These are phyloP conservation scores for Hirtodrosophila confusa DNA, from an alignment of 2,888 invertebrate genomes.

Conservation along the genomic window DNA sequence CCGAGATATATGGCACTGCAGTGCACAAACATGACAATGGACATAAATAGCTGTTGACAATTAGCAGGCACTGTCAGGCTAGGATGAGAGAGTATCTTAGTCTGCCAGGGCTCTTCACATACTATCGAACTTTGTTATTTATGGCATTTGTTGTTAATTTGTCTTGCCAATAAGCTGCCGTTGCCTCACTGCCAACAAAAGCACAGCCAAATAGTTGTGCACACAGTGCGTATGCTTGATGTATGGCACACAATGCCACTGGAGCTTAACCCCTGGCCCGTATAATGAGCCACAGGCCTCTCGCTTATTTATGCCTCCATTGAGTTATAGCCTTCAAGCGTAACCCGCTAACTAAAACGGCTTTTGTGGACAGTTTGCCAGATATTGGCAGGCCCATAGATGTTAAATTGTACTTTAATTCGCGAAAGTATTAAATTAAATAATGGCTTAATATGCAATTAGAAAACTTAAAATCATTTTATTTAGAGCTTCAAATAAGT, in stretches of 20 bases:
- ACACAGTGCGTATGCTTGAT: constrained; percentile 71
- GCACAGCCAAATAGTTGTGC: constrained; percentile 46
- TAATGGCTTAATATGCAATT: no score
- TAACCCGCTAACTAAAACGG: constrained; percentile 55
- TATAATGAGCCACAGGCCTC: constrained; percentile 9
- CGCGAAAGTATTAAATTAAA: no score
- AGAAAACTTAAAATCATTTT: no score
- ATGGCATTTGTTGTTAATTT: constrained; percentile 76
- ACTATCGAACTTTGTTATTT: constrained; percentile 62
- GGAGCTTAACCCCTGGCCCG: constrained; percentile 31
- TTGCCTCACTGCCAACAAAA: constrained; percentile 42
- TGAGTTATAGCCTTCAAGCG: constrained; percentile 57
- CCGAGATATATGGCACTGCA: constrained; percentile 26
- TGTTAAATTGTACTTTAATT: no score
- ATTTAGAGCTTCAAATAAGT: no score
- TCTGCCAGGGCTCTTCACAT: constrained; percentile 15
- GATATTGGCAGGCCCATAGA: no score
- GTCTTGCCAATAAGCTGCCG: constrained; percentile 50
- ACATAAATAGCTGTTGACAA: constrained; percentile 50
- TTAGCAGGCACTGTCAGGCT: constrained; percentile 35
- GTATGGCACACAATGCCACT: constrained; percentile 53
- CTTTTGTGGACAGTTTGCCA: constrained; percentile 27
- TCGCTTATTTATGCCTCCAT: constrained; percentile 57
- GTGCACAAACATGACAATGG: constrained; percentile 26
- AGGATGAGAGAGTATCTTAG: neutral